Percentiles rank a stretch among this genome's conserved stretches.
Conservation (phyloP, 2,797 vertebrate genomes). For the Tarsius wallacei region DNA sequence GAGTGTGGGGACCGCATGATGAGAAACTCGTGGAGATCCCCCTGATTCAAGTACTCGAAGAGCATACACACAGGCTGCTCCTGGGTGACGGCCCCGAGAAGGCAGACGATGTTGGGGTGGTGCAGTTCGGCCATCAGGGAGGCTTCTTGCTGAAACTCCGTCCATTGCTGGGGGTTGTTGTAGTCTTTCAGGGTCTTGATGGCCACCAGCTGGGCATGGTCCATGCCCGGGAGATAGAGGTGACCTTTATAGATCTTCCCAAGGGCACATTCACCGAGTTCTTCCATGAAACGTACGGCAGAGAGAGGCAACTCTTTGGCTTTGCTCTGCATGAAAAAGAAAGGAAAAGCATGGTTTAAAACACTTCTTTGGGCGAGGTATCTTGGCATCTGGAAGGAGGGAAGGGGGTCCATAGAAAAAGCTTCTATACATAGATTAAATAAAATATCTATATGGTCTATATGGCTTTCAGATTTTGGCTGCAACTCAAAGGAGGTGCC, state of each 20-base stretch:
- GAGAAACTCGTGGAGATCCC: slow-evolving; percentile 99
- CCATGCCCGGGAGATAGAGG: slow-evolving; percentile 98
- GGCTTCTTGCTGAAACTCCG: slow-evolving; percentile 98
- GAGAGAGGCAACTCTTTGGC: slow-evolving; percentile 98
- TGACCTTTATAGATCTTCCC: slow-evolving; percentile 99
- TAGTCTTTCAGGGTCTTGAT: slow-evolving; percentile 98
- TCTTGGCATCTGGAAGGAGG: neutral
- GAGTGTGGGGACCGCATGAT: slow-evolving; percentile 99
- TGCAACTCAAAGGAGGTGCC: neutral
- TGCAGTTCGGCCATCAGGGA: slow-evolving; percentile 96
- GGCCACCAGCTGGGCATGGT: slow-evolving; percentile 97
- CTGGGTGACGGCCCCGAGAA: slow-evolving; percentile 97
- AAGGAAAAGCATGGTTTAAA: slow-evolving; percentile 9
- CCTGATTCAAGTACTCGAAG: slow-evolving; percentile 97
- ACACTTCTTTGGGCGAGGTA: neutral
- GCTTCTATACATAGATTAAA: neutral
- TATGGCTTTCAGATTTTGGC: neutral
- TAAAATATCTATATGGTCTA: neutral
- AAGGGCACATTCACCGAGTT: slow-evolving; percentile 96
- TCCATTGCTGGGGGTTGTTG: slow-evolving; percentile 96
- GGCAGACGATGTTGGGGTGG: slow-evolving; percentile 97
- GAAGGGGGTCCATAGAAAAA: neutral
- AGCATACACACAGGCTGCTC: slow-evolving; percentile 98
- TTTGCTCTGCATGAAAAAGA: slow-evolving; percentile 93
- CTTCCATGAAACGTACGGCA: slow-evolving; percentile 99